phyloP scores from a whole-genome alignment of 2,113 vertebrate species.

The Nymphicus hollandicus region DNA sequence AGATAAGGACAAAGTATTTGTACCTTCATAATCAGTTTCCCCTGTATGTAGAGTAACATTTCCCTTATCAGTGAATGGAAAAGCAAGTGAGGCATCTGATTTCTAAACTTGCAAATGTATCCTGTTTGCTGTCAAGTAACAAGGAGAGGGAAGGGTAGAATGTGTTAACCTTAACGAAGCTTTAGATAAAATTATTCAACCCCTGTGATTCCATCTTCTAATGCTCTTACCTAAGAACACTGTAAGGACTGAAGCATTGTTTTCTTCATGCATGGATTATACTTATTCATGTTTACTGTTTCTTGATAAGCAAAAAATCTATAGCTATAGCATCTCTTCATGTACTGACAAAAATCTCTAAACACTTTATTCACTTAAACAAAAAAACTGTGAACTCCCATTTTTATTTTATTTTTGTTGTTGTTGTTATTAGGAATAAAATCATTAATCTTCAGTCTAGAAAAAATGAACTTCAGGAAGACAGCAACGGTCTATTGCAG shows the following conservation, averaged over 20 bases:
- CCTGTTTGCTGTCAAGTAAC: not conserved
- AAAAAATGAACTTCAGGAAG: not conserved
- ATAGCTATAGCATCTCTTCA: not conserved
- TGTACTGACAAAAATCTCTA: not conserved
- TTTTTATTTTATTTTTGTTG: not conserved
- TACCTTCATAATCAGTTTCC: constrained; percentile 14
- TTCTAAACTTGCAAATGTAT: constrained; percentile 34
- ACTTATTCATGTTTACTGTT: not conserved
- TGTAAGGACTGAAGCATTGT: not conserved
- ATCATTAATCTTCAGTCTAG: not conserved
- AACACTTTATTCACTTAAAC: not conserved
- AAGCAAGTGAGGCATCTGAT: constrained; percentile 26
- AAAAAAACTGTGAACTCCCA: not conserved
- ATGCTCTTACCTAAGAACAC: not conserved
- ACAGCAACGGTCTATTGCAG: not conserved
- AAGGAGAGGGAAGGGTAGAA: not conserved
- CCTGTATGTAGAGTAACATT: constrained; percentile 17
- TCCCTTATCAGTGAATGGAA: not conserved
- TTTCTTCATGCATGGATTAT: not conserved
- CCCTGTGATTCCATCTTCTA: not conserved
- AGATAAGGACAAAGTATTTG: constrained; percentile 36
- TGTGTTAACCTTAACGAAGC: constrained; percentile 7
- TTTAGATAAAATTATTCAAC: not conserved
- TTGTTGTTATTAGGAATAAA: not conserved
- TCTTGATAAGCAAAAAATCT: not conserved